Evolutionary conservation across 2,888 invertebrate species (phyloP), one percentile per base, ranked within the genome.

Genomic region (Acrobasis repandana): DNA sequence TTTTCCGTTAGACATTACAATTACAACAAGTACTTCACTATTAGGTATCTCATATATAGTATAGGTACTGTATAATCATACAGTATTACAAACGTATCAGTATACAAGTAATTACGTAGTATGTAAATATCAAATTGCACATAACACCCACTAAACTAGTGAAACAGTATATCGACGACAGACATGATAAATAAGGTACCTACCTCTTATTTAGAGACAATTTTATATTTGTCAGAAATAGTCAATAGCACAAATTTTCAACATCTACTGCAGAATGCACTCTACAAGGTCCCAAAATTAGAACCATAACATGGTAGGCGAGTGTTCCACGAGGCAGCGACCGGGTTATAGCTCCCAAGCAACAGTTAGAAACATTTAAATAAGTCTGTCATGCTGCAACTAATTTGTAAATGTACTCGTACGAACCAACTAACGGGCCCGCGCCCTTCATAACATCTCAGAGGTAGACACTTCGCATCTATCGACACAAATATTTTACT

Each of bases 331-430:
- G 70, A 73, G 74, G 68, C 75, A 75, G 77, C 77, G 79, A 80
- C 85, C 80, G 77, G 79, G 82, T 86, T 84, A 85, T 74, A 73
- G 72, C 73, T 74, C 79, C 81, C 76, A 75, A 70, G 71, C 65
- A 62, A 72, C 88, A 83, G 87, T 88, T 86, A 88, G 71, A 82
- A 76, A 76, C 80, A 86, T 87, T 86, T 85, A 88, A 88, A 88
- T 87, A 85, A 82, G 79, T 82, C 83, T 85, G 84, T 86, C 84
- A 86, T 80, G 87, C 76, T 77, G 77, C 69, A 65, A 74, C 76
- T 83, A 82, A 86, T 84, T 77, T 70, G 67, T 67, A 69, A 68
- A 73, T 73, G 64, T 80, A n/a, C n/a, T n/a, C n/a, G n/a, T n/a
- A 77, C 76, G 80, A 70, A 77, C 73, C 71, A 75, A 73, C 70